These are phyloP conservation scores for Agonopterix alstromeriana DNA, from an alignment of 2,888 invertebrate species.

Conservation along the genomic window DNA sequence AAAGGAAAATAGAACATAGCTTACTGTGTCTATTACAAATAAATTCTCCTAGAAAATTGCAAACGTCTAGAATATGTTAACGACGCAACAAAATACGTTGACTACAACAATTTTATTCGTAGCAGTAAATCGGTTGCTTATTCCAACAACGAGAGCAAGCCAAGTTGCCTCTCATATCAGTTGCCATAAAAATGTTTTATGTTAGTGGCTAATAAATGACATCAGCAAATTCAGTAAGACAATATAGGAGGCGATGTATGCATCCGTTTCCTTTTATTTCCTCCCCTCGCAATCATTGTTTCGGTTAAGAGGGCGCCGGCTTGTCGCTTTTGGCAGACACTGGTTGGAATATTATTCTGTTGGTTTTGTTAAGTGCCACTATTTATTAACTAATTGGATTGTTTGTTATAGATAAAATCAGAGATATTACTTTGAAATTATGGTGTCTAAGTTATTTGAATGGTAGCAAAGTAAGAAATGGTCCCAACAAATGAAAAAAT, in stretches of 20 bases:
- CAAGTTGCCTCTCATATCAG: slow-evolving; percentile 61
- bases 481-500: too few relatives aligned
- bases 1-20: background rate
- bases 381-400: slow-evolving; percentile 19
- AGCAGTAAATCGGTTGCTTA: slow-evolving; percentile 63
- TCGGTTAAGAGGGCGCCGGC: slow-evolving; percentile 58
- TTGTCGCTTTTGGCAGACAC: slow-evolving; percentile 53
- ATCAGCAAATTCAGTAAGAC: slow-evolving; percentile 75
- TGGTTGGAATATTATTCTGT: slow-evolving; percentile 49
- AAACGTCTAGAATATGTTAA: slow-evolving; percentile 23
- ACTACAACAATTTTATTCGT: slow-evolving; percentile 59
- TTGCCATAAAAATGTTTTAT: slow-evolving; percentile 75
- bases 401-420: too few relatives aligned
- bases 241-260: slow-evolving; percentile 66
- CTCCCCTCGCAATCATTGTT: slow-evolving; percentile 67
- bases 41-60: slow-evolving; percentile 10
- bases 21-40: slow-evolving; percentile 1
- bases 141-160: slow-evolving; percentile 42
- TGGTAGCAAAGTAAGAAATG: too few relatives aligned
- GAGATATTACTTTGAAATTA: too few relatives aligned
- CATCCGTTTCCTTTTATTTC: slow-evolving; percentile 62
- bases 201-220: slow-evolving; percentile 76
- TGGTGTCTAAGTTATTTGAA: too few relatives aligned
- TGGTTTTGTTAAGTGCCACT: slow-evolving; percentile 49
- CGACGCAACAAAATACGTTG: slow-evolving; percentile 26